phyloP scores from a whole-genome alignment of 2,113 vertebrate genomes.

The Crocuta crocuta region DNA sequence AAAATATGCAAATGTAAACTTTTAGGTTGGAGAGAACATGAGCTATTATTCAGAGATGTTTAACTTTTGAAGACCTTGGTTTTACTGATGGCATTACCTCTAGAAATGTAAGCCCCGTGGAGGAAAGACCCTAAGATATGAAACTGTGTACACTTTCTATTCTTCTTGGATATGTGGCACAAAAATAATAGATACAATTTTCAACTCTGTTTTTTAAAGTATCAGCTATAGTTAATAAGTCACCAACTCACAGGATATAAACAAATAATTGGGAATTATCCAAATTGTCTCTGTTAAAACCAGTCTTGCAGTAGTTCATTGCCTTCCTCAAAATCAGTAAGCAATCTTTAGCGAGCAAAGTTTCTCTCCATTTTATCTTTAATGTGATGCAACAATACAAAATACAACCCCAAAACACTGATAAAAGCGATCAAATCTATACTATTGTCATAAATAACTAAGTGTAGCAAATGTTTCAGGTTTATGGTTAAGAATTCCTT shows the following conservation, averaged over 20 bases:
- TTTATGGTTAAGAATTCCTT: not conserved
- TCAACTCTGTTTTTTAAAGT: not conserved
- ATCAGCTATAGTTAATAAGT: not conserved
- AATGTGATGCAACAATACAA: not conserved
- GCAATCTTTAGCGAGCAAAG: not conserved
- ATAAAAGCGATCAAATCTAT: not conserved
- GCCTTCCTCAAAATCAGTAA: not conserved
- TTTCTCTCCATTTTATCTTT: not conserved
- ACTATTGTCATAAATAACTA: not conserved
- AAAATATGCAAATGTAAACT: not conserved
- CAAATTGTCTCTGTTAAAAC: not conserved
- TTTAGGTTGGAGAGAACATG: not conserved
- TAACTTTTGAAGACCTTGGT: not conserved
- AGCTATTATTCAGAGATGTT: not conserved
- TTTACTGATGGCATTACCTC: not conserved
- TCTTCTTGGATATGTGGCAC: not conserved
- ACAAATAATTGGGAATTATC: not conserved
- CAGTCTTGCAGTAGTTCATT: not conserved
- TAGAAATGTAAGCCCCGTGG: not conserved
- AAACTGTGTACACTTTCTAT: not conserved
- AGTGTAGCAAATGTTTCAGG: not conserved
- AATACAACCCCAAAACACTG: not conserved
- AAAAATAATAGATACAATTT: not conserved
- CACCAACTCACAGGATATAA: not conserved
- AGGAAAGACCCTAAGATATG: not conserved